Percentiles rank a stretch among this genome's conserved stretches.
These are phyloP conservation scores for Anabas testudineus DNA, from an alignment of 2,797 vertebrate genomes.

Conservation along the genomic window DNA sequence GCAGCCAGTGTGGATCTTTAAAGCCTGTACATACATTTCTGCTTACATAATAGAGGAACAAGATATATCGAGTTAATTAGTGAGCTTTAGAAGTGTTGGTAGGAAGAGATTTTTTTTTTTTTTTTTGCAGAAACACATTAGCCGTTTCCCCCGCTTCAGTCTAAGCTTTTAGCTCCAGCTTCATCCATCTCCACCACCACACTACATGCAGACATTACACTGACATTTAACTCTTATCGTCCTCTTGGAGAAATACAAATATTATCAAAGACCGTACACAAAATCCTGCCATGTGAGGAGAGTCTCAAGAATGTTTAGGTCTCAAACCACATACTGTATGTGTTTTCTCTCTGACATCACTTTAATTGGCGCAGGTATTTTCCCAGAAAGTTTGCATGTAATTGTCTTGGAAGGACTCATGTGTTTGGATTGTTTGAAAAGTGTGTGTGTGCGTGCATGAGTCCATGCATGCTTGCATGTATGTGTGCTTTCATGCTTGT, in stretches of 20 bases:
- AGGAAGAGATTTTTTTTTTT: not conserved
- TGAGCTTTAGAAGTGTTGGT: not conserved
- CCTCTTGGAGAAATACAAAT: not conserved
- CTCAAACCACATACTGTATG: not conserved
- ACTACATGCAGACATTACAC: not conserved
- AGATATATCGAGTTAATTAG: not conserved
- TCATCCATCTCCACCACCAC: not conserved
- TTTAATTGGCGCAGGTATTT: conserved; percentile 16
- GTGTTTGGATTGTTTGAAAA: conserved; percentile 2
- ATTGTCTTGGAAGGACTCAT: conserved; percentile 15
- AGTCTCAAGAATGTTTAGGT: not conserved
- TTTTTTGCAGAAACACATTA: not conserved
- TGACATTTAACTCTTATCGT: not conserved
- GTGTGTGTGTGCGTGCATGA: not conserved
- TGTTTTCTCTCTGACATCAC: conserved; percentile 8
- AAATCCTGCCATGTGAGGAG: not conserved
- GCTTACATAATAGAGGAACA: not conserved
- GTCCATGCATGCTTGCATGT: not conserved
- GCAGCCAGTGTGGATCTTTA: not conserved
- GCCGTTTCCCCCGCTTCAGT: no score
- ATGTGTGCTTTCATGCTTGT: not conserved
- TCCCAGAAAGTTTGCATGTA: conserved; percentile 4
- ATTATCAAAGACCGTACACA: no score
- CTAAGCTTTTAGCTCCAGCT: not conserved
- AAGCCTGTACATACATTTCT: not conserved